Evolutionary conservation across 2,888 invertebrate species (phyloP).

Genomic region (Uropetala carovei): DNA sequence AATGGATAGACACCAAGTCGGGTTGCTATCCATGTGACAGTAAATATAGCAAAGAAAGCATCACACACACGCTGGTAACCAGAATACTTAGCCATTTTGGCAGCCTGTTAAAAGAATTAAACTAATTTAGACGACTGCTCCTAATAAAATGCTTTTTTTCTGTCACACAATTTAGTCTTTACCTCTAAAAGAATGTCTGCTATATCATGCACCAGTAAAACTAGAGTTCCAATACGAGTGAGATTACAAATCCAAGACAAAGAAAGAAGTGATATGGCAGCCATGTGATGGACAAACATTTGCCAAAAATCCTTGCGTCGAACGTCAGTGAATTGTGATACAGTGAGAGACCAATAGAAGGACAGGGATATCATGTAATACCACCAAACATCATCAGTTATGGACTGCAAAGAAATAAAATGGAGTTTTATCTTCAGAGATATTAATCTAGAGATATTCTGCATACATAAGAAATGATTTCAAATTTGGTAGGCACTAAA

Average conservation of each 20-base stretch:
- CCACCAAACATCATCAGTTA: slow-evolving; percentile 93
- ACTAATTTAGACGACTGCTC: slow-evolving; percentile 14
- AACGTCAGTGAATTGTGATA: slow-evolving; percentile 96
- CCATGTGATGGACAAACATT: slow-evolving; percentile 98
- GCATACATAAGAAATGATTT: neutral
- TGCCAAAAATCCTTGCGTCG: slow-evolving; percentile 97
- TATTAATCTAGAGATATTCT: too few relatives aligned
- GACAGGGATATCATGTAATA: slow-evolving; percentile 97
- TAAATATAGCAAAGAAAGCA: slow-evolving; percentile 91
- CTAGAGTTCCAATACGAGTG: slow-evolving; percentile 92
- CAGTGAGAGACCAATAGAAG: slow-evolving; percentile 96
- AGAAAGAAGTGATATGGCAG: slow-evolving; percentile 91
- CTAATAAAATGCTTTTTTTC: neutral
- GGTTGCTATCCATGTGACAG: slow-evolving; percentile 93
- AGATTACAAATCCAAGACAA: slow-evolving; percentile 98
- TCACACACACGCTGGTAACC: slow-evolving; percentile 93
- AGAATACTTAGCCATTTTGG: slow-evolving; percentile 96
- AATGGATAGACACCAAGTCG: slow-evolving; percentile 93
- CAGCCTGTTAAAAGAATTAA: slow-evolving; percentile 80
- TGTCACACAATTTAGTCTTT: slow-evolving; percentile 65
- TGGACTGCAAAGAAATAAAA: slow-evolving; percentile 78
- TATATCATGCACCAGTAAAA: slow-evolving; percentile 90
- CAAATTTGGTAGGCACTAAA: neutral
- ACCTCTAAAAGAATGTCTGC: slow-evolving; percentile 94
- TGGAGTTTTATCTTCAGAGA: too few relatives aligned